A percentile compares a stretch with the other conserved stretches of the same genome.
Conservation (phyloP, 2,113 vertebrate species). For the Hydropotes inermis region DNA sequence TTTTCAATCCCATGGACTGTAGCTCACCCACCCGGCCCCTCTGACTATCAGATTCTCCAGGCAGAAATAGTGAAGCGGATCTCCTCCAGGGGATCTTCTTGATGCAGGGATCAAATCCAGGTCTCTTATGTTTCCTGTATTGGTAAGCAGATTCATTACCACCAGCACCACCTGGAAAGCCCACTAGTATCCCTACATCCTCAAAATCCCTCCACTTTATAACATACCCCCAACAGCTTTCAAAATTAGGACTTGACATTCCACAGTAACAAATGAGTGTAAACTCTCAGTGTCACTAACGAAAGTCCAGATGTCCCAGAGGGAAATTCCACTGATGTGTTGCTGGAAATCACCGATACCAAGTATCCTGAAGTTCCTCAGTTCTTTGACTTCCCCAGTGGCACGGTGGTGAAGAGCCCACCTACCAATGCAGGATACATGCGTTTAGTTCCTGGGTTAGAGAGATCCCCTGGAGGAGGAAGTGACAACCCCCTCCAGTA, state of each 20-base stretch:
- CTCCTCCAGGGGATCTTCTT: background rate
- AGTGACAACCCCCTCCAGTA: background rate
- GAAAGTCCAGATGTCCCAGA: background rate
- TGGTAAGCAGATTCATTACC: background rate
- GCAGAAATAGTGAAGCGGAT: background rate
- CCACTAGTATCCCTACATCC: background rate
- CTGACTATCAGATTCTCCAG: background rate
- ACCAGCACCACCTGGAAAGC: background rate
- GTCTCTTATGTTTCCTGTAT: background rate
- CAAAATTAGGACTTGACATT: background rate
- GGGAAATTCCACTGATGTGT: background rate
- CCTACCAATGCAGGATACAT: background rate
- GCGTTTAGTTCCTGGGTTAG: background rate
- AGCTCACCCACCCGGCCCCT: background rate
- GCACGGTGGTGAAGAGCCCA: background rate
- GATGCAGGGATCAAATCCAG: accelerated
- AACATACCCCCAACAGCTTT: background rate
- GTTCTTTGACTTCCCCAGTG: background rate
- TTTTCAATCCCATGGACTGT: background rate
- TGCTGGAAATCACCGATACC: background rate
- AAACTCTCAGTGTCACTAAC: background rate
- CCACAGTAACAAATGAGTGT: background rate
- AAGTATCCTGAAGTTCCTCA: accelerated
- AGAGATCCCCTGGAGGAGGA: background rate
- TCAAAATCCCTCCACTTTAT: background rate